Conservation (phyloP, 2,113 vertebrate species). For the Ascaphus truei region DNA sequence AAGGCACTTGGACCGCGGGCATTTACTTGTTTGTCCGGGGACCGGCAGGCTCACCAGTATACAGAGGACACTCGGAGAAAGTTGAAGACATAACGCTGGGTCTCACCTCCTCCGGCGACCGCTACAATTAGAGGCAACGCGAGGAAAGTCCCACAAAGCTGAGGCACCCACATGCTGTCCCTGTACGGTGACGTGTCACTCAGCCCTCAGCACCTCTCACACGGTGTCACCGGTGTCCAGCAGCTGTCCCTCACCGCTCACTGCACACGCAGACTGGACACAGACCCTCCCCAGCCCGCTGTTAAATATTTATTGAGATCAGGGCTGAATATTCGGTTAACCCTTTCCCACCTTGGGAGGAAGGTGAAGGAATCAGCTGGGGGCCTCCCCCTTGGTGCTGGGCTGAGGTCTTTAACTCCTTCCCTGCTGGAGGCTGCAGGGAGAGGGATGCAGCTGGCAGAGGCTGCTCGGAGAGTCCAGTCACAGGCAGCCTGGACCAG, state of each 20-base stretch:
- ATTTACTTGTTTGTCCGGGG: too few relatives aligned
- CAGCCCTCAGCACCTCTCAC: too few relatives aligned
- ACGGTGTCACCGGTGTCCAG: neutral
- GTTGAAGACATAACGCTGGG: too few relatives aligned
- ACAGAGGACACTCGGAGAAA: too few relatives aligned
- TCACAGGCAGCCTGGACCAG: neutral
- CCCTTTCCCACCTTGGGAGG: constrained; percentile 50
- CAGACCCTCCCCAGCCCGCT: constrained; percentile 13
- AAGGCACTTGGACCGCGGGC: too few relatives aligned
- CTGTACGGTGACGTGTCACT: neutral
- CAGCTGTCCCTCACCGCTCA: neutral
- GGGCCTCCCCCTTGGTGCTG: constrained; percentile 11
- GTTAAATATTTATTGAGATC: constrained; percentile 55
- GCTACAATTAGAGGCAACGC: constrained; percentile 43
- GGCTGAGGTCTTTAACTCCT: neutral
- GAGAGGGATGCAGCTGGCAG: neutral
- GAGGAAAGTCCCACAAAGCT: constrained; percentile 46
- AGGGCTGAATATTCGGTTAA: constrained; percentile 52
- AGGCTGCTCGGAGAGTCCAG: neutral
- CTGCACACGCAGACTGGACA: constrained; percentile 32
- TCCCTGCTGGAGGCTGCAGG: neutral
- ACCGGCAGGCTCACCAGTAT: too few relatives aligned
- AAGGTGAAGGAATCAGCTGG: neutral
- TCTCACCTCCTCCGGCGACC: constrained; percentile 48
- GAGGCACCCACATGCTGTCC: constrained; percentile 16